Conservation (phyloP, 2,888 invertebrate species). For the Drosophila mercatorum region DNA sequence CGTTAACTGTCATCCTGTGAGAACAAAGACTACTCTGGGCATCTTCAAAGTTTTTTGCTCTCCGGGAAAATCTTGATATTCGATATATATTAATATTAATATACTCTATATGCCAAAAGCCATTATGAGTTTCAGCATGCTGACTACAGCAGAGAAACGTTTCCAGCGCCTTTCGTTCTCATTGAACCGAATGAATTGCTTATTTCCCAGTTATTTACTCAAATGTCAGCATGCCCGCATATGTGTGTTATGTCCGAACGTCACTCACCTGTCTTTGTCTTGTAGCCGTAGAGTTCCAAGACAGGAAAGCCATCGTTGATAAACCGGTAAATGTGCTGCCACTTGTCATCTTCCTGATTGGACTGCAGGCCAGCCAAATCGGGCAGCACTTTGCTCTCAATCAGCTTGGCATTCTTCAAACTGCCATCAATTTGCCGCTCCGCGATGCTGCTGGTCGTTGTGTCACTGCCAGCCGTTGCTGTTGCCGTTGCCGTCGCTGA, state of each 20-base stretch:
- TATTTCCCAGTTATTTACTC: not conserved
- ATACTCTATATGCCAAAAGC: not conserved
- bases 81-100: not conserved
- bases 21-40: not conserved
- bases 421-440: constrained; percentile 80
- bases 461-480: constrained; percentile 26
- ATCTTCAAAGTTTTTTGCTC: not conserved
- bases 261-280: constrained; percentile 81
- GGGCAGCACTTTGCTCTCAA: constrained; percentile 83
- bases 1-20: not conserved
- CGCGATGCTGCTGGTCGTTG: constrained; percentile 44
- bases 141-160: too few species aligned
- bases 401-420: constrained; percentile 82
- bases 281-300: constrained; percentile 83
- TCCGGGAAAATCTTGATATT: not conserved
- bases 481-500: constrained; percentile 25
- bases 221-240: not conserved
- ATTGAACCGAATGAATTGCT: not conserved
- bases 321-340: constrained; percentile 82
- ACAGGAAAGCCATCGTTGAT: constrained; percentile 84
- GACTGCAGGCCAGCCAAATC: constrained; percentile 73
- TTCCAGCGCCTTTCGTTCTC: not conserved
- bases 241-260: not conserved
- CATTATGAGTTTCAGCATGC: not conserved
- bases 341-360: constrained; percentile 81